Conservation (phyloP, 37 sponge, comb jelly and placozoan species). For the Amphimedon queenslandica region DNA sequence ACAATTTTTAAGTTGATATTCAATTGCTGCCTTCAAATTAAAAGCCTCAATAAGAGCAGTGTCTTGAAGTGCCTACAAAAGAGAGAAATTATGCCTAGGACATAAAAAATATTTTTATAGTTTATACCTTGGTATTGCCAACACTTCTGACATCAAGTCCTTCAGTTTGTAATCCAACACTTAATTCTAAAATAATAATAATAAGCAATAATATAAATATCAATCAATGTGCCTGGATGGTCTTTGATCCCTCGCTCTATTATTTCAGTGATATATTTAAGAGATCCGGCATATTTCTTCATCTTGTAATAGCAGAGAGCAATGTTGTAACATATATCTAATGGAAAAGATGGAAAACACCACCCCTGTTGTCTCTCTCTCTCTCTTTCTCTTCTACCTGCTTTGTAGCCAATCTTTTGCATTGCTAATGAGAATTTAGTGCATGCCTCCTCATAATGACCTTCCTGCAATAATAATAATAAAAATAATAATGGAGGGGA, state of each 20-base stretch:
- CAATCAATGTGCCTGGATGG: slow-evolving; percentile 63
- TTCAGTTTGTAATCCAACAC: slow-evolving; percentile 94
- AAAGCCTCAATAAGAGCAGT: slow-evolving; percentile 96
- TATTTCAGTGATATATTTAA: slow-evolving; percentile 93
- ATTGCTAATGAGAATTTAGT: slow-evolving; percentile 74
- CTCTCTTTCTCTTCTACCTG: slow-evolving; percentile 23
- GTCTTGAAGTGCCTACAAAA: slow-evolving; percentile 79
- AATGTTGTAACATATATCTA: slow-evolving; percentile 3
- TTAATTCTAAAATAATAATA: slow-evolving; percentile 61
- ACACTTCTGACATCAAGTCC: slow-evolving; percentile 95
- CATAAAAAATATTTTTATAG: no score
- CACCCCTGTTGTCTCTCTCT: neutral
- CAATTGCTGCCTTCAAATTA: slow-evolving; percentile 96
- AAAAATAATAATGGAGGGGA: neutral
- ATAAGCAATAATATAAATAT: neutral
- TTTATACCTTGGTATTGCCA: slow-evolving; percentile 81
- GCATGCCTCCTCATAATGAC: slow-evolving; percentile 80
- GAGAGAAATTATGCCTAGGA: neutral
- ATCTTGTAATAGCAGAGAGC: slow-evolving; percentile 76
- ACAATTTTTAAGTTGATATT: slow-evolving; percentile 97
- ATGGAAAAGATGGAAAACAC: neutral
- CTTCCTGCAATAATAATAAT: slow-evolving; percentile 54
- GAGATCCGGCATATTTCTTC: slow-evolving; percentile 81
- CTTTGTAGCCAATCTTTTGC: slow-evolving; percentile 76
- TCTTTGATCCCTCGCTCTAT: slow-evolving; percentile 93